Base-by-base conservation (phyloP, 2,113 vertebrate species). In the Amia ocellicauda region DNA sequence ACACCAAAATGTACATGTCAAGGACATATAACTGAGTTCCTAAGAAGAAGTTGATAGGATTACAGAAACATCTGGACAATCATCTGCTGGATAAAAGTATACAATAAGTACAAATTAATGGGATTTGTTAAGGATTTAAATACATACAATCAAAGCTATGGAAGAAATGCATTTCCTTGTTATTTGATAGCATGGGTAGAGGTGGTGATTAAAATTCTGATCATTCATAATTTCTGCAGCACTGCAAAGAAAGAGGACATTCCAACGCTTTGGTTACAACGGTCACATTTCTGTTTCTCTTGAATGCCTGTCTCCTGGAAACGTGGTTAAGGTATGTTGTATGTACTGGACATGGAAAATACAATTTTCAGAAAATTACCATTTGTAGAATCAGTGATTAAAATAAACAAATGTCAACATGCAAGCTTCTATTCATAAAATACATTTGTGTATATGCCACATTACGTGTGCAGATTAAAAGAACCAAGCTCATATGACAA, bases 291-390 rank as follows among this genome's bases (percentile, higher is more conserved):
- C n/a, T n/a, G n/a, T n/a, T n/a, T n/a, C 23, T 22, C 22, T 10
- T 57, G 53, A 24, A 47, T 57, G 28, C 36, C 41, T 4, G 29
- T 31, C 11, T 26, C 26, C 53, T 16, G 26, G 8, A 17, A n/a
- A 49, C 29, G 17, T 58, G 54, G n/a, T 24, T 13, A 22, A 23
- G 16, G 36, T 36, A n/a, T 31, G 2, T 4, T 23, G 29, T 29
- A 63, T 28, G 22, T 23, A 53, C 27, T 17, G 36, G 41, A 24
- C 3, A 54, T 24, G 9, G 53, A 29, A 64, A 47, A 50, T 52
- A 50, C n/a, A n/a, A n/a, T n/a, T 20, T 43, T 63, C 62, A 43
- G 52, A 55, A 54, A 63, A 64, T 54, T 43, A 42, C 53, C 55
- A 47, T 11, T 47, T 26, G 53, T 47, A 29, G 57, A 64, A 64